A percentile compares a stretch with the other conserved stretches of the same genome.
Conservation (phyloP, 2,797 vertebrate species). For the Clarias platycephalus region DNA sequence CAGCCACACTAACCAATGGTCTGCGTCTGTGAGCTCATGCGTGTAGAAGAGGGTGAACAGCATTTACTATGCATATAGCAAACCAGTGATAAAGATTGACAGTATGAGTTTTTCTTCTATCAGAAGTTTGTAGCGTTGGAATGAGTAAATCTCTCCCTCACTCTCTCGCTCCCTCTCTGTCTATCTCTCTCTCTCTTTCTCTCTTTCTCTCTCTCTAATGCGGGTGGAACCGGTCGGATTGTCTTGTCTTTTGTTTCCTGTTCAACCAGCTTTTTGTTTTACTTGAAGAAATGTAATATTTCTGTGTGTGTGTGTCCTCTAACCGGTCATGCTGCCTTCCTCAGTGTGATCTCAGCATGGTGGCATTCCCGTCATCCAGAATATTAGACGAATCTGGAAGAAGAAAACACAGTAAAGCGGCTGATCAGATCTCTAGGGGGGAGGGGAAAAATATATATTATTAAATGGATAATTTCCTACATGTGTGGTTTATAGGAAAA, state of each 20-base stretch:
- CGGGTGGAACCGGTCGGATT: background rate
- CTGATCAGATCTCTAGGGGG: background rate
- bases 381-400: conserved; percentile 14
- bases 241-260: conserved; percentile 30
- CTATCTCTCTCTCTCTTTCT: background rate
- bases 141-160: background rate
- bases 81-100: background rate
- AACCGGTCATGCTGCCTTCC: conserved; percentile 21
- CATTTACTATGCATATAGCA: background rate
- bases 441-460: background rate
- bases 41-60: background rate
- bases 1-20: background rate
- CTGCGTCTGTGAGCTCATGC: background rate
- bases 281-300: conserved; percentile 2
- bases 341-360: background rate
- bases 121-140: background rate
- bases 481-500: background rate
- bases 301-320: background rate
- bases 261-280: conserved; percentile 29
- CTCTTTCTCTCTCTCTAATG: background rate
- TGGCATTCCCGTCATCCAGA: conserved; percentile 17
- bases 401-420: background rate
- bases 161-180: background rate
- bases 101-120: background rate
- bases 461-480: background rate